Evolutionary conservation across 2,113 vertebrate species (phyloP).

Genomic region (Mus spicilegus): DNA sequence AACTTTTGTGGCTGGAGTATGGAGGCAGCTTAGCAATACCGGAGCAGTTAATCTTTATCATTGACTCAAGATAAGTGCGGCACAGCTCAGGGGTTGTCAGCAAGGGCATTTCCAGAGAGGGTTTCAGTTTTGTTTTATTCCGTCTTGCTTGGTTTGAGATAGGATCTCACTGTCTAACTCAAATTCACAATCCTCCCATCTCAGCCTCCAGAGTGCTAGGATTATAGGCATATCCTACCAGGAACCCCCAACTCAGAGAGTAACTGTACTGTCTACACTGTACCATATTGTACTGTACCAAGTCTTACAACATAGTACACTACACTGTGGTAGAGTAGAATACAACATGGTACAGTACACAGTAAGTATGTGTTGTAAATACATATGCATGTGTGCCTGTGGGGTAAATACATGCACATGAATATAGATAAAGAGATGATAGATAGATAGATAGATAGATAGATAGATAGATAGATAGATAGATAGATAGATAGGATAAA

Average conservation of each 20-base stretch:
- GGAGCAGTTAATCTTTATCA: not conserved
- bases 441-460: not conserved
- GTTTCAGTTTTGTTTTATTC: not conserved
- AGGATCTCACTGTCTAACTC: not conserved
- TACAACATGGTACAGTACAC: not conserved
- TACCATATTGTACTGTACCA: not conserved
- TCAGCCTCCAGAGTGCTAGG: not conserved
- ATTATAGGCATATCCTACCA: not conserved
- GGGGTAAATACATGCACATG: not conserved
- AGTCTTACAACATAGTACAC: not conserved
- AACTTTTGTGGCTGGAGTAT: conserved; percentile 38
- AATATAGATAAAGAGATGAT: no score
- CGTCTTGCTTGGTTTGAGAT: not conserved
- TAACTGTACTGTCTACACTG: not conserved
- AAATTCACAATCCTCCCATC: no score
- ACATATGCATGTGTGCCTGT: not conserved
- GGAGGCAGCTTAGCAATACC: not conserved
- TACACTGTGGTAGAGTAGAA: not conserved
- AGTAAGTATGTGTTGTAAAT: not conserved
- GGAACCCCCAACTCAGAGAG: not conserved
- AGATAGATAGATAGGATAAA: not conserved
- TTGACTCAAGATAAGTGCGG: not conserved
- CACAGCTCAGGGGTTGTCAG: not conserved
- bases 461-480: not conserved
- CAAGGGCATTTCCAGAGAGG: not conserved